Evolutionary conservation across 92 coral and sea anemone species (phyloP), one percentile per base, ranked within the genome.

Genomic region (Pocillopora grandis): DNA sequence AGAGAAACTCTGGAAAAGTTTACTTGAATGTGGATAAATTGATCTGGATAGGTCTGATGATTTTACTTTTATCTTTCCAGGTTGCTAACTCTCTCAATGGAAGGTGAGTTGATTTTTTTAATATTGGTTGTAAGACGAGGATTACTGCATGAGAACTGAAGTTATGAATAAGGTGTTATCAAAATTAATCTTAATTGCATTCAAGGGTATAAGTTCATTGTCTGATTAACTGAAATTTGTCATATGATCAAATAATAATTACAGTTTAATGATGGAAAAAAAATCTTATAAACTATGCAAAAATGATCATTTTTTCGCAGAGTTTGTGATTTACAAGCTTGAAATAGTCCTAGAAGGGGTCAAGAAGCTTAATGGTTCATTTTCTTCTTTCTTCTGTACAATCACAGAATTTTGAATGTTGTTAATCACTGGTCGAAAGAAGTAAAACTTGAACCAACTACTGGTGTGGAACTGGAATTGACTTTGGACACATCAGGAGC

Each of bases 401-500:
- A 16, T 81, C 13, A 36, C 64, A 96, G 98, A 84, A 90, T 96
- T 80, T 33, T 91, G 61, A 90, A 69, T 72, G 73, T 93, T 7
- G 83, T 90, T 52, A 86, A 75, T 79, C 93, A 92, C 56, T 93
- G 97, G 96, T 87, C 90, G 56, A 88, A 88, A 65, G 97, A 94
- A 37, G 90, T 84, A 15, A 69, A 23, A 15, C 81, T 88, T 70
- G 84, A 87, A 56, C 92, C 90, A 4, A 62, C 91, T 3, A 85
- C 90, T 27, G 89, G 87, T 70, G 80, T 88, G 71, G 98, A 96
- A 82, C 71, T 96, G 62, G 97, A 96, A 75, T 87, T 96, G 66
- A 96, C 98, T 21, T 89, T 96, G 82, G 98, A 96, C 71, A 87
- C 95, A 2, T 88, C 98, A 21, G 90, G 89, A 18, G 94, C 92